Evolutionary conservation across 2,888 invertebrate genomes (phyloP).

Genomic region (Mycalesis mineus): DNA sequence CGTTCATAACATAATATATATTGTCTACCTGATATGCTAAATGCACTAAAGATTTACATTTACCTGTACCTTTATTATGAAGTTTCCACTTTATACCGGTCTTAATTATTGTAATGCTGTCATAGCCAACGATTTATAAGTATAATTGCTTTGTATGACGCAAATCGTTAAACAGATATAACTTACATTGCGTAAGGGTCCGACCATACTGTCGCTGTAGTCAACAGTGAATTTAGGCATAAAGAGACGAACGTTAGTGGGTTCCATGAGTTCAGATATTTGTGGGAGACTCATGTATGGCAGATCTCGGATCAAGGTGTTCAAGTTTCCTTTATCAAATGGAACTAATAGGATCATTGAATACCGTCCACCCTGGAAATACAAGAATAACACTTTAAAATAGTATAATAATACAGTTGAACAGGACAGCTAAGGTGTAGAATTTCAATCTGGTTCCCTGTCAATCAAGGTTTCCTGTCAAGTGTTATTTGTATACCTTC

Average conservation of each 20-base stretch:
- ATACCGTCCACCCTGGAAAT: constrained; percentile 76
- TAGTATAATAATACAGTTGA: neutral
- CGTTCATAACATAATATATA: no score
- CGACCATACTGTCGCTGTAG: constrained; percentile 72
- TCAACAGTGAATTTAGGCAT: constrained; percentile 81
- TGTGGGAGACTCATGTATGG: constrained; percentile 71
- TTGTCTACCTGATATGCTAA: no score
- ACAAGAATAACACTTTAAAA: neutral
- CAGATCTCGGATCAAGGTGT: constrained; percentile 75
- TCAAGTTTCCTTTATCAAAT: constrained; percentile 63
- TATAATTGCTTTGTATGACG: no score
- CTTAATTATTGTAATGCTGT: no score
- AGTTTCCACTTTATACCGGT: no score
- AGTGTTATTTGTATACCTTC: no score
- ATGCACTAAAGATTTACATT: no score
- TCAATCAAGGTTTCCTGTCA: no score
- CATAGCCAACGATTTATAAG: no score
- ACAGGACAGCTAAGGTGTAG: no score
- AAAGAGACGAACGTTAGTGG: constrained; percentile 71
- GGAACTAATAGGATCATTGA: constrained; percentile 82
- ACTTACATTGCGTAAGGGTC: constrained; percentile 68
- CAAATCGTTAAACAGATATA: neutral
- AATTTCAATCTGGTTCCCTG: no score
- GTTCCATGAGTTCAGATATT: constrained; percentile 62
- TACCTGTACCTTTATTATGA: no score